A percentile compares a stretch with the other conserved stretches of the same genome.
Evolutionary conservation across 2,888 invertebrate genomes (phyloP).

Genomic region (Catocala nupta): DNA sequence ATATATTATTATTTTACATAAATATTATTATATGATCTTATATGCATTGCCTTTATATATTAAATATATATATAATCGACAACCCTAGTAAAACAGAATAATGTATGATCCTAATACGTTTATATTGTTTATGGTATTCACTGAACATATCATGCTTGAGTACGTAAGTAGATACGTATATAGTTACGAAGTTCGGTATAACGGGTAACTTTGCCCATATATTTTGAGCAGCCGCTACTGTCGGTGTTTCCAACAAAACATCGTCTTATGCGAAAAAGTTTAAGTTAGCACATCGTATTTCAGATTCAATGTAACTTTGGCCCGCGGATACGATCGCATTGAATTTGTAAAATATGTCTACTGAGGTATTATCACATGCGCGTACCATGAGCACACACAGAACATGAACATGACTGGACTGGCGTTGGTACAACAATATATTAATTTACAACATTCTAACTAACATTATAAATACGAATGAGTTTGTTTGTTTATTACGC

Average conservation of each 20-base stretch:
- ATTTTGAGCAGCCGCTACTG: constrained; percentile 27
- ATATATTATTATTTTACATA: too few species aligned
- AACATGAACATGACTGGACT: too few species aligned
- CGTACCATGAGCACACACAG: too few species aligned
- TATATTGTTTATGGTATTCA: constrained; percentile 3
- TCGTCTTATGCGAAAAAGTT: constrained; percentile 29
- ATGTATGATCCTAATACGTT: background rate
- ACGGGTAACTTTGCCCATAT: constrained; percentile 41
- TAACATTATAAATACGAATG: too few species aligned
- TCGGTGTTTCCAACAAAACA: constrained; percentile 33
- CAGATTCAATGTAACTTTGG: background rate
- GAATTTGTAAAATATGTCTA: background rate
- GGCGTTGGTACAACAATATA: too few species aligned
- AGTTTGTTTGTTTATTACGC: too few species aligned
- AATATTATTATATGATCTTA: too few species aligned
- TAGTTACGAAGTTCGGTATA: constrained; percentile 8
- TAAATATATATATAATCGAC: too few species aligned
- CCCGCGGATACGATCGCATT: background rate
- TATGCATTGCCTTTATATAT: too few species aligned
- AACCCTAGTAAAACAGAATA: too few species aligned
- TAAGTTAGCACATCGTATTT: constrained; percentile 21
- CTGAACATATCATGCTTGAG: constrained; percentile 7
- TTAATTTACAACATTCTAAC: too few species aligned
- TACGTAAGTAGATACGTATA: constrained; percentile 11
- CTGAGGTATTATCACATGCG: too few species aligned